Percentiles rank a stretch among this genome's conserved stretches.
Evolutionary conservation across 2,888 invertebrate species (phyloP).

Genomic region (Thumatha senex): DNA sequence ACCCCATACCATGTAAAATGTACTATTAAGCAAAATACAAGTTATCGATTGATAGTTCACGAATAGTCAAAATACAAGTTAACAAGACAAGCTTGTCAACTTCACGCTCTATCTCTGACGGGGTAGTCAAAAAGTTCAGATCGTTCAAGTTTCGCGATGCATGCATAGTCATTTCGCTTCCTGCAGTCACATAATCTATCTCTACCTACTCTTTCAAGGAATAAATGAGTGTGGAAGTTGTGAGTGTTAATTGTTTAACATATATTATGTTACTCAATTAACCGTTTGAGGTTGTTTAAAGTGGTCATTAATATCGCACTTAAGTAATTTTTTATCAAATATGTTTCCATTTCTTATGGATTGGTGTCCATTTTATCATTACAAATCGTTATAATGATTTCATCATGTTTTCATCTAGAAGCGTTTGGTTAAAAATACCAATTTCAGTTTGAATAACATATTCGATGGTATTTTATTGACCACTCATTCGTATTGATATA

Average conservation of each 20-base stretch:
- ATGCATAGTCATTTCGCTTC: too few species aligned
- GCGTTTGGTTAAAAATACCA: slow-evolving; percentile 19
- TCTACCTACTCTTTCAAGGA: not conserved
- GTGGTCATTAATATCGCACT: slow-evolving; percentile 23
- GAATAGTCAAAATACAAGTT: too few species aligned
- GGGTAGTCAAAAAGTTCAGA: too few species aligned
- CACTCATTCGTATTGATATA: not conserved
- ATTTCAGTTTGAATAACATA: slow-evolving; percentile 20
- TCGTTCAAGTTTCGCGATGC: too few species aligned
- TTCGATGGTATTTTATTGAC: slow-evolving; percentile 18
- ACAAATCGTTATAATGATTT: slow-evolving; percentile 10
- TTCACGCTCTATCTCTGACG: too few species aligned
- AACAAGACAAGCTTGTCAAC: too few species aligned
- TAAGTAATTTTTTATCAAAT: slow-evolving; percentile 12
- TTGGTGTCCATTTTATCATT: not conserved
- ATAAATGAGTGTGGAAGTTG: not conserved
- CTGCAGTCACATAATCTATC: too few species aligned
- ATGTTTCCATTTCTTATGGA: slow-evolving; percentile 3
- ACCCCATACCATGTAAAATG: too few species aligned
- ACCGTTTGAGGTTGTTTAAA: slow-evolving; percentile 20
- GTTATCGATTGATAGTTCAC: too few species aligned
- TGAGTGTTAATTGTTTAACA: not conserved
- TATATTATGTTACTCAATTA: slow-evolving; percentile 8
- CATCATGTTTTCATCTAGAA: slow-evolving; percentile 11
- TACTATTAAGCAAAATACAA: too few species aligned